Percentiles rank a stretch among this genome's conserved stretches.
These are phyloP conservation scores for Erinaceus europaeus DNA, from an alignment of 2,113 vertebrate species.

Conservation along the genomic window DNA sequence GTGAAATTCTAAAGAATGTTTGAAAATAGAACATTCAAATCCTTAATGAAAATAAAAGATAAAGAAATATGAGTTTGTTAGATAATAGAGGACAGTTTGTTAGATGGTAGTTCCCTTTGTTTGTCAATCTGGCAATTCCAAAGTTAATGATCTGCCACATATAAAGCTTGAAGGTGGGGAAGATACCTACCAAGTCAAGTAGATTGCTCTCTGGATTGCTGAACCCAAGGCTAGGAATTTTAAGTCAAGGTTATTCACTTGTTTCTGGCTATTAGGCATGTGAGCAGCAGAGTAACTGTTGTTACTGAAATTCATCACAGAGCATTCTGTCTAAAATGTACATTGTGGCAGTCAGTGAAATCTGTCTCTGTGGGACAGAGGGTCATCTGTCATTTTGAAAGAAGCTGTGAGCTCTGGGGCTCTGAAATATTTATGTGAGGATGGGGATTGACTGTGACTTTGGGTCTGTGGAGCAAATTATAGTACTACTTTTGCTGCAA, in stretches of 20 bases:
- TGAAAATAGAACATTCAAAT: neutral
- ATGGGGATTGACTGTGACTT: neutral
- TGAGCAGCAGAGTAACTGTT: constrained; percentile 35
- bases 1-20: neutral
- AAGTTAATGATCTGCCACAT: constrained; percentile 22
- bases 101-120: neutral
- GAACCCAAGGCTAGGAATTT: constrained; percentile 19
- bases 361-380: constrained; percentile 13
- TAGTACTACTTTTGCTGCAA: constrained; percentile 36
- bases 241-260: neutral
- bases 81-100: too few species aligned
- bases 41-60: neutral
- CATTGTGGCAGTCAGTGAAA: constrained; percentile 9
- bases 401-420: neutral
- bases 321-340: neutral
- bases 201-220: neutral
- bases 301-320: constrained; percentile 31
- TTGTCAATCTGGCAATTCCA: constrained; percentile 5
- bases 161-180: neutral
- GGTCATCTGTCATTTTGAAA: constrained; percentile 54
- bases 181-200: neutral
- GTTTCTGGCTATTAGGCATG: constrained; percentile 56
- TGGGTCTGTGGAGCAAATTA: neutral
- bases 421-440: constrained; percentile 54
- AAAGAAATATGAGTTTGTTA: too few species aligned